Conservation (phyloP, 1,140 invertebrate genomes). For the Agraylea sexmaculata region DNA sequence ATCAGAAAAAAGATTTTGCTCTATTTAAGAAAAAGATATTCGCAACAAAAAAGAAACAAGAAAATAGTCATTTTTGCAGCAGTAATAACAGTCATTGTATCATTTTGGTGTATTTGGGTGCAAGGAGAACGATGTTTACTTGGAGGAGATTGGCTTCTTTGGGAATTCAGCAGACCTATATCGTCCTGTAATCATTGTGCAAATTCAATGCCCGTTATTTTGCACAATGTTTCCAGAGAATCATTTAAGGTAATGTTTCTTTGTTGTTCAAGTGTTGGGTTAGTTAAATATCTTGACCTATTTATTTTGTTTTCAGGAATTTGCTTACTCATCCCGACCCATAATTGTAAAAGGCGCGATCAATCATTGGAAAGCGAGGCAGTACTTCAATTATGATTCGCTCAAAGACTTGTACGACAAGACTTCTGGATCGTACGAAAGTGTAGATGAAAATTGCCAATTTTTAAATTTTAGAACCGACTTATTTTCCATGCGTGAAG, state of each 20-base stretch:
- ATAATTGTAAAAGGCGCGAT: constrained; percentile 70
- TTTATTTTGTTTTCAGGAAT: constrained; percentile 29
- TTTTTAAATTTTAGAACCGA: constrained; percentile 85
- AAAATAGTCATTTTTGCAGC: constrained; percentile 23
- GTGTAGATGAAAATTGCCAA: constrained; percentile 67
- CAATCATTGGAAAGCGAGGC: constrained; percentile 62
- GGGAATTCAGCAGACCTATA: constrained; percentile 74
- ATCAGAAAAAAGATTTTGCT: no score
- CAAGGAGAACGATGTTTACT: constrained; percentile 56
- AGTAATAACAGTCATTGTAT: constrained; percentile 21
- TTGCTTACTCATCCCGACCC: constrained; percentile 69
- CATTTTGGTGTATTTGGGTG: constrained; percentile 24
- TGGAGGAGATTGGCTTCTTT: constrained; percentile 71
- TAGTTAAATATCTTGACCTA: constrained; percentile 1
- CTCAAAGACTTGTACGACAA: constrained; percentile 64
- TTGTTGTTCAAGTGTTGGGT: constrained; percentile 1
- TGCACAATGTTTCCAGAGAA: constrained; percentile 51
- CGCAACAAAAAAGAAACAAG: constrained; percentile 7
- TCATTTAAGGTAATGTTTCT: constrained; percentile 44
- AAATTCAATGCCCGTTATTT: constrained; percentile 47
- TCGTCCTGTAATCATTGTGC: constrained; percentile 68
- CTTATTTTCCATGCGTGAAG: constrained; percentile 62
- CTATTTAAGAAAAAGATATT: not conserved
- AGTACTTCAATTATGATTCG: constrained; percentile 58
- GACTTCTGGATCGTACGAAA: constrained; percentile 51